Percentiles rank a stretch among this genome's conserved stretches.
phyloP scores from a whole-genome alignment of 2,113 vertebrate genomes.

The Cololabis saira region DNA sequence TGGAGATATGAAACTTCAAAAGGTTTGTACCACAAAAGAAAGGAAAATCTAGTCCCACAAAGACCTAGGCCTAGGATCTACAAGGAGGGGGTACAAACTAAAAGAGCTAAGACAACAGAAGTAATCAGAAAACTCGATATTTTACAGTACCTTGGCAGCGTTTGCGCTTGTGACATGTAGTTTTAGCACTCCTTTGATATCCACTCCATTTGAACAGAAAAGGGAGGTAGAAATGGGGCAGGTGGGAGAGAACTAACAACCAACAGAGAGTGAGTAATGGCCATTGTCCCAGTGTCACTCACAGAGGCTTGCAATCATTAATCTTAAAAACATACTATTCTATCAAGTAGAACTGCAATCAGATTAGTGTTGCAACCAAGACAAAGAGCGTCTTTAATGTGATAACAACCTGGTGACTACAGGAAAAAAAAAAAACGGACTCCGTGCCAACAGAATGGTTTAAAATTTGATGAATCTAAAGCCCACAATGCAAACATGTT shows the following conservation, averaged over 20 bases:
- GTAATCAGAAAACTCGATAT: slow-evolving; percentile 44
- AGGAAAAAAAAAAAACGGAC: slow-evolving; percentile 14
- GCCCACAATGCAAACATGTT: too few species aligned
- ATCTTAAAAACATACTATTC: slow-evolving; percentile 22
- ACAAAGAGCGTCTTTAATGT: slow-evolving; percentile 12
- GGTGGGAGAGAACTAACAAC: slow-evolving; percentile 98
- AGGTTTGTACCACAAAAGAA: slow-evolving; percentile 50
- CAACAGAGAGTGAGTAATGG: slow-evolving; percentile 90
- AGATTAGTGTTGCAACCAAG: slow-evolving; percentile 22
- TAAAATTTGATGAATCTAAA: too few species aligned
- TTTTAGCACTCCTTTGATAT: slow-evolving; percentile 94
- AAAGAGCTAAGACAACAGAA: slow-evolving; percentile 54
- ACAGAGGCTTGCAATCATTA: slow-evolving; percentile 56
- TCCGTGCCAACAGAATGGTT: too few species aligned
- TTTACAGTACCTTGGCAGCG: slow-evolving; percentile 97
- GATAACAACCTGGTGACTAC: neutral
- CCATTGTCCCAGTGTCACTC: slow-evolving; percentile 81
- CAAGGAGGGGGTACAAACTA: slow-evolving; percentile 49
- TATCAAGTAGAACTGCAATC: slow-evolving; percentile 51
- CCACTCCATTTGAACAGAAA: slow-evolving; percentile 99
- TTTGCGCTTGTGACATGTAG: slow-evolving; percentile 95
- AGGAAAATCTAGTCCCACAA: slow-evolving; percentile 44
- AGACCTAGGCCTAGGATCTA: slow-evolving; percentile 61
- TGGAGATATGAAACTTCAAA: slow-evolving; percentile 33
- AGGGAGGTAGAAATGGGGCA: slow-evolving; percentile 97